Conservation (phyloP, 2,797 vertebrate species). For the Pangasius krempfi region DNA sequence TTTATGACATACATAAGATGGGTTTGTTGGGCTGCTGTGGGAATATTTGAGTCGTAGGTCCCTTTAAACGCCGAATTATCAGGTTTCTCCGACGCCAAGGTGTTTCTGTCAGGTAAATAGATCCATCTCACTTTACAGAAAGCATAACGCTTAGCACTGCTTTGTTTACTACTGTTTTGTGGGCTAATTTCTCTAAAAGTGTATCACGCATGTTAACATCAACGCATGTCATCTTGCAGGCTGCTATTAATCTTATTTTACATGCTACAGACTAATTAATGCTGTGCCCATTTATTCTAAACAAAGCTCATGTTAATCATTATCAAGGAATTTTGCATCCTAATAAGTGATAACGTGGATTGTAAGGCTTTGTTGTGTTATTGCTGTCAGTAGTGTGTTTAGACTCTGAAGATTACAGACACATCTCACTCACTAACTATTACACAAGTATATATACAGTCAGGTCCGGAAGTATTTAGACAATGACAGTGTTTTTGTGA, state of each 20-base stretch:
- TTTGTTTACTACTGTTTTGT: not conserved
- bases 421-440: not conserved
- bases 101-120: conserved; percentile 21
- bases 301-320: too few relatives aligned
- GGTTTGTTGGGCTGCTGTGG: not conserved
- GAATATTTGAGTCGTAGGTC: not conserved
- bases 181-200: not conserved
- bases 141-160: not conserved
- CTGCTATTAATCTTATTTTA: not conserved
- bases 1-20: not conserved
- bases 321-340: not conserved
- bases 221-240: not conserved
- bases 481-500: too few relatives aligned
- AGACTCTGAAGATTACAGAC: not conserved
- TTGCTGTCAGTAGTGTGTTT: not conserved
- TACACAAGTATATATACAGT: too few relatives aligned
- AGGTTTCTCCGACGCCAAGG: not conserved
- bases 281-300: not conserved
- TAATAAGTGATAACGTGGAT: not conserved
- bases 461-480: too few relatives aligned
- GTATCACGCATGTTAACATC: too few relatives aligned
- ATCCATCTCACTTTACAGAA: not conserved
- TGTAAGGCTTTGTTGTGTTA: not conserved
- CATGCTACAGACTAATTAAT: not conserved
- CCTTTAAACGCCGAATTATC: not conserved